Evolutionary conservation across 35 echinoderm and acorn worm genomes (phyloP).

Genomic region (Ophiothrix spiculata): DNA sequence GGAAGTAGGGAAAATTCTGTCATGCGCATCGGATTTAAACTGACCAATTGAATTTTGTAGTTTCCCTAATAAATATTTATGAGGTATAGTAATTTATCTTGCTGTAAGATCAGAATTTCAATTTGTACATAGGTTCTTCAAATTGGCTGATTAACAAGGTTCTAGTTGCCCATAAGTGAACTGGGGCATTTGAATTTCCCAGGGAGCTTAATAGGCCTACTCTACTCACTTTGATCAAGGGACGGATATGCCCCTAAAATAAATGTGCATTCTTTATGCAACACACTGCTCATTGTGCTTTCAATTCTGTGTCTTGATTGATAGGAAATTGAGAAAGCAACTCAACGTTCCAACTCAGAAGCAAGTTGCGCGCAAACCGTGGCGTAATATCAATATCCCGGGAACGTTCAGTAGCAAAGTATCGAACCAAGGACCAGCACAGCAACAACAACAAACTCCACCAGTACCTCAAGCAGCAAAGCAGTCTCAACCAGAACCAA

Average conservation of each 20-base stretch:
- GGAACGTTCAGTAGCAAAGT: constrained; percentile 13
- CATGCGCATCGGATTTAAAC: too few relatives aligned
- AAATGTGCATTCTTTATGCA: neutral
- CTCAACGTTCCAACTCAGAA: constrained; percentile 66
- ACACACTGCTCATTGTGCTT: neutral
- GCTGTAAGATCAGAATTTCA: too few relatives aligned
- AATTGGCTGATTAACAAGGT: too few relatives aligned
- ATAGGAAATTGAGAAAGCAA: constrained; percentile 77
- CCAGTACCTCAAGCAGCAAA: neutral
- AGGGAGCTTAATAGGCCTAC: too few relatives aligned
- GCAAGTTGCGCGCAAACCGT: constrained; percentile 81
- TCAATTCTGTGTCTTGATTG: constrained; percentile 10
- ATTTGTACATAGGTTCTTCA: too few relatives aligned
- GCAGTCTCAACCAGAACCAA: constrained; percentile 37
- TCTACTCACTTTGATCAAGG: neutral
- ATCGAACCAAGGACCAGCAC: neutral
- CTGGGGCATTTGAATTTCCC: neutral
- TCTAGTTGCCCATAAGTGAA: neutral
- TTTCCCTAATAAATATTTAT: too few relatives aligned
- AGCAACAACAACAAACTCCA: neutral
- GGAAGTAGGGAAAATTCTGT: too few relatives aligned
- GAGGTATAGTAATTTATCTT: too few relatives aligned
- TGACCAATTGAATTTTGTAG: too few relatives aligned
- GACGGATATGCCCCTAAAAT: neutral
- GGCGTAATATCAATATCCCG: constrained; percentile 49